Conservation (phyloP, 2,888 invertebrate genomes). For the Zele albiditarsus region DNA sequence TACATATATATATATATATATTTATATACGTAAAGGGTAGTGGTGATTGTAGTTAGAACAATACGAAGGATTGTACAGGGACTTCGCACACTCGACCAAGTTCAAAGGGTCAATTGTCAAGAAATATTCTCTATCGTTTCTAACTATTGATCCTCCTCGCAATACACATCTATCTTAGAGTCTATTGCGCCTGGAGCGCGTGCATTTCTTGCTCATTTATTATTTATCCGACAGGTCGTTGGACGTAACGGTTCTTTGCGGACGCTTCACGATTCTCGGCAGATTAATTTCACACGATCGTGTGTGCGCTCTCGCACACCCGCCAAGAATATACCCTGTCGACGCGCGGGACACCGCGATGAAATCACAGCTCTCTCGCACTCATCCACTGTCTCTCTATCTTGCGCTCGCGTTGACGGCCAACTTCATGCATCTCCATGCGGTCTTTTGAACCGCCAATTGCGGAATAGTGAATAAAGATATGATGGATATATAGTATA, state of each 20-base stretch:
- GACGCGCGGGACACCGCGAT: constrained; percentile 33
- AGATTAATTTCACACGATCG: constrained; percentile 41
- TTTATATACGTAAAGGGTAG: background rate
- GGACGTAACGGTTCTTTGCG: constrained; percentile 33
- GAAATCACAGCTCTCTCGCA: constrained; percentile 24
- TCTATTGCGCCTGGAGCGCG: background rate
- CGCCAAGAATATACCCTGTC: constrained; percentile 27
- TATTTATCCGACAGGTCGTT: constrained; percentile 36
- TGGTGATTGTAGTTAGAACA: background rate
- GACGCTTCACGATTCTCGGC: constrained; percentile 30
- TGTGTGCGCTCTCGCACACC: constrained; percentile 9
- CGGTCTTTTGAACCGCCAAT: background rate
- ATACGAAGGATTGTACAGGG: background rate
- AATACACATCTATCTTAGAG: background rate
- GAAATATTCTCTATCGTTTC: background rate
- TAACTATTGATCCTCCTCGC: constrained; percentile 32
- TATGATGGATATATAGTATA: constrained; percentile 4
- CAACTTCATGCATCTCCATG: background rate
- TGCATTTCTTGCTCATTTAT: constrained; percentile 21
- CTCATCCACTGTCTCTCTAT: too few species aligned
- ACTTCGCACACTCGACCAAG: constrained; percentile 43
- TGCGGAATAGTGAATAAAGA: background rate
- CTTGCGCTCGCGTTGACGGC: constrained; percentile 12
- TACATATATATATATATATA: background rate
- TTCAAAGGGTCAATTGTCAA: constrained; percentile 35